phyloP scores from a whole-genome alignment of 2,888 invertebrate species.

The Celastrina argiolus region DNA sequence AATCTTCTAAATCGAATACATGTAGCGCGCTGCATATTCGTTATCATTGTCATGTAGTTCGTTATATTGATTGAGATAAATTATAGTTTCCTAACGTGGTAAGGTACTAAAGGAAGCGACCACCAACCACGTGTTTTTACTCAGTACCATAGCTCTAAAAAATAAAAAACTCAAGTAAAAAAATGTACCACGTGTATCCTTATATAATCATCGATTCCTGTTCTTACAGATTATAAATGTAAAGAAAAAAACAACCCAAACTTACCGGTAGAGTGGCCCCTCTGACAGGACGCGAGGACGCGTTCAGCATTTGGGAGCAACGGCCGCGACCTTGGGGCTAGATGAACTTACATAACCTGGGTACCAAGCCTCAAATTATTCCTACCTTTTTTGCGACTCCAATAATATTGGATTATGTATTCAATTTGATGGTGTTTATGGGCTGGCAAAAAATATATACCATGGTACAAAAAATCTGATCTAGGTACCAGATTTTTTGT shows the following conservation, averaged over 20 bases:
- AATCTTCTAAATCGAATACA: background rate
- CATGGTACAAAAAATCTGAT: background rate
- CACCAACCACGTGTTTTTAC: background rate
- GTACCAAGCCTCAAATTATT: conserved; percentile 66
- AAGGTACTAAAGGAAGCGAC: background rate
- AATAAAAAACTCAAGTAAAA: conserved; percentile 7
- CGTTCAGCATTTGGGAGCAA: conserved; percentile 76
- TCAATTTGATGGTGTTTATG: background rate
- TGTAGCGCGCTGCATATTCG: background rate
- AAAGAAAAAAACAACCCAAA: conserved; percentile 61
- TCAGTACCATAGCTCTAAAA: background rate
- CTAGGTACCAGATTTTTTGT: background rate
- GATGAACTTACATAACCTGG: conserved; percentile 76
- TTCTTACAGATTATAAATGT: conserved; percentile 29
- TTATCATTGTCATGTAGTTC: background rate
- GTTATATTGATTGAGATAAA: background rate
- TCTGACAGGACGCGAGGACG: conserved; percentile 67
- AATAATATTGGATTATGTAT: conserved; percentile 44
- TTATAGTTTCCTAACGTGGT: background rate
- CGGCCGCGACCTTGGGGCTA: conserved; percentile 76
- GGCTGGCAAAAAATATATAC: background rate
- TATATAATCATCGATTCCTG: conserved; percentile 19
- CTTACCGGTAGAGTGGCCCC: conserved; percentile 38
- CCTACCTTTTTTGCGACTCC: conserved; percentile 66
- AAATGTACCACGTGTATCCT: conserved; percentile 6